phyloP scores from a whole-genome alignment of 1,140 invertebrate species.

The Eulimnadia texana region DNA sequence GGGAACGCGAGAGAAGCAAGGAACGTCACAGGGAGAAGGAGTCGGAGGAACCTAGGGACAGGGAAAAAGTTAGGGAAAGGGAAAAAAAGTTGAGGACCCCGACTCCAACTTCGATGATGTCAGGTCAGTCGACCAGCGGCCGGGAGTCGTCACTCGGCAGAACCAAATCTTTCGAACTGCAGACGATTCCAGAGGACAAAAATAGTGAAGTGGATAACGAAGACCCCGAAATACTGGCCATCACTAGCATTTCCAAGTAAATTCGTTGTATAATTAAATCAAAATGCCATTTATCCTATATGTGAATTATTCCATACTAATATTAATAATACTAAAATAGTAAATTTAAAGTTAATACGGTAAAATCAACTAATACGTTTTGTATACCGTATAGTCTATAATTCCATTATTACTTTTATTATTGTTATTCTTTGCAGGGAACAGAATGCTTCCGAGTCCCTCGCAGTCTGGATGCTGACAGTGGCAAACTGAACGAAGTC shows the following conservation, averaged over 20 bases:
- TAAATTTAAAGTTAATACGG: too few species aligned
- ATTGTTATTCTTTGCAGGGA: too few species aligned
- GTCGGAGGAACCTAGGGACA: constrained; percentile 2
- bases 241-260: background rate
- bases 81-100: constrained; percentile 10
- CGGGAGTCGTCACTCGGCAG: constrained; percentile 6
- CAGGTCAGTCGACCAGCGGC: background rate
- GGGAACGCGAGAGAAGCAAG: background rate
- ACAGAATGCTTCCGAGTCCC: background rate
- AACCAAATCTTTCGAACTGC: constrained; percentile 13
- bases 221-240: constrained; percentile 7
- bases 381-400: too few species aligned
- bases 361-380: too few species aligned
- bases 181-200: background rate
- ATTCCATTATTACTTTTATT: too few species aligned
- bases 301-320: background rate
- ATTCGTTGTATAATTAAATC: too few species aligned
- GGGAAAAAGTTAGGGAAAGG: constrained; percentile 1
- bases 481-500: too few species aligned
- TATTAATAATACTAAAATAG: too few species aligned
- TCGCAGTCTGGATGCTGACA: background rate
- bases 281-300: background rate
- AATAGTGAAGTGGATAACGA: background rate
- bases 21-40: constrained; percentile 7
- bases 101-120: constrained; percentile 2